phyloP scores from a whole-genome alignment of 2,888 invertebrate species.

The Drosophila acutilabella region DNA sequence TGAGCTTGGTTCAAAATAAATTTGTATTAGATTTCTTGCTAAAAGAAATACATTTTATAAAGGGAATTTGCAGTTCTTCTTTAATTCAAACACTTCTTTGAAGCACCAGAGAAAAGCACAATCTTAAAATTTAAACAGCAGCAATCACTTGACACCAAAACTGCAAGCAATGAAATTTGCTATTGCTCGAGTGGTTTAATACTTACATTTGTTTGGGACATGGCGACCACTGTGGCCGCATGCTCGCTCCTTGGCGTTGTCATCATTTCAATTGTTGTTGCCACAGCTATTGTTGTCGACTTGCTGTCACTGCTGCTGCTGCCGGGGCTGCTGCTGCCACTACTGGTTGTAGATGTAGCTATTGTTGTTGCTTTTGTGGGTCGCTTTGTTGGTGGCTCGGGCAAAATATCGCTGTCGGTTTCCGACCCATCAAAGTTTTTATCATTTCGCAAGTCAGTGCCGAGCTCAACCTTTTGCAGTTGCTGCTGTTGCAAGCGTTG shows the following conservation, averaged over 20 bases:
- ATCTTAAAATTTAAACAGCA: conserved; percentile 13
- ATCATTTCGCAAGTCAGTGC: conserved; percentile 59
- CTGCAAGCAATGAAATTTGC: conserved; percentile 28
- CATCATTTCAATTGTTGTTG: conserved; percentile 63
- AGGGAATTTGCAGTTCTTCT: neutral
- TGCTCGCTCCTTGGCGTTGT: conserved; percentile 54
- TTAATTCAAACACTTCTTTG: neutral
- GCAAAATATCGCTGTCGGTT: conserved; percentile 83
- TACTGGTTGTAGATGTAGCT: conserved; percentile 27
- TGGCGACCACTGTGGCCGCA: conserved; percentile 46
- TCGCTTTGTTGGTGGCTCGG: conserved; percentile 82
- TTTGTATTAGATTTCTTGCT: too few relatives aligned
- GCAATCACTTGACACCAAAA: conserved; percentile 31
- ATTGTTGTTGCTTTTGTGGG: conserved; percentile 58
- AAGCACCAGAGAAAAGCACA: neutral
- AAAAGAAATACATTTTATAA: too few relatives aligned
- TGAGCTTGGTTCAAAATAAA: too few relatives aligned
- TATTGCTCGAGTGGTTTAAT: conserved; percentile 17
- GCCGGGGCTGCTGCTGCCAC: conserved; percentile 35
- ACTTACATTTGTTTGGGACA: conserved; percentile 67
- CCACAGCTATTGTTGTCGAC: conserved; percentile 40
- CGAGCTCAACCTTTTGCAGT: conserved; percentile 52
- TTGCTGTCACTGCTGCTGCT: conserved; percentile 22
- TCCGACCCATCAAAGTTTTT: conserved; percentile 76
- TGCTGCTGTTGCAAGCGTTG: conserved; percentile 48